Base-by-base conservation (phyloP, 2,888 invertebrate genomes). In the Cryptocephalus primarius region DNA sequence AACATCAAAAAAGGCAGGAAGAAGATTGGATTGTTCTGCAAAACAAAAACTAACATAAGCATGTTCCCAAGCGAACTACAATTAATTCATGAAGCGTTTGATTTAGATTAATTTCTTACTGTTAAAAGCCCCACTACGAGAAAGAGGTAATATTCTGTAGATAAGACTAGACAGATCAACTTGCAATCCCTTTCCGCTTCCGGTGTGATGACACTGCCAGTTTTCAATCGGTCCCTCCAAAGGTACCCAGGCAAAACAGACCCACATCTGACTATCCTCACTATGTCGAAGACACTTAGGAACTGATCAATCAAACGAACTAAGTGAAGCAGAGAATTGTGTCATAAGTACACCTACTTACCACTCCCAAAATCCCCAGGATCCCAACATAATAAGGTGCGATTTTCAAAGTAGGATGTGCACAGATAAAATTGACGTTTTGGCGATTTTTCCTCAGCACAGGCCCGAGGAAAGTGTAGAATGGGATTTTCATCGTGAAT, bases 111-210 rank as follows among this genome's bases (percentile, higher is more conserved):
- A 31, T 34, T 39, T 47, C 58, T 61, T 59, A 70, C 70, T 48
- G 61, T 63, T 10, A 62, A n/a, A 11, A 63, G 45, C 40, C 69
- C 69, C 11, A 65, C 45, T 1, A 68, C 38, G 6, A 70, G 53
- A 32, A 68, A 59, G 11, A 61, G 45, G 47, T 68, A 68, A 51
- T 67, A 68, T 53, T 69, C 65, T 4, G 65, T 46, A 2, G 66
- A 67, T n/a, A 69, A 50, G 6, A 67, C 63, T 12, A 67, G 52
- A 47, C 62, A 62, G 42, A 70, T 63, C 31, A 70, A 52, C 56
- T 67, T 68, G 31, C 65, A 56, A 48, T 70, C 70, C 44, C 70
- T 55, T 54, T 68, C 65, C 39, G 57, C 54, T 56, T 63, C 61
- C 32, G 64, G 61, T 9, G 59, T 52, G 8, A 67, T 54, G 4